Evolutionary conservation across 2,797 vertebrate species (phyloP).

Genomic region (Notolabrus celidotus): DNA sequence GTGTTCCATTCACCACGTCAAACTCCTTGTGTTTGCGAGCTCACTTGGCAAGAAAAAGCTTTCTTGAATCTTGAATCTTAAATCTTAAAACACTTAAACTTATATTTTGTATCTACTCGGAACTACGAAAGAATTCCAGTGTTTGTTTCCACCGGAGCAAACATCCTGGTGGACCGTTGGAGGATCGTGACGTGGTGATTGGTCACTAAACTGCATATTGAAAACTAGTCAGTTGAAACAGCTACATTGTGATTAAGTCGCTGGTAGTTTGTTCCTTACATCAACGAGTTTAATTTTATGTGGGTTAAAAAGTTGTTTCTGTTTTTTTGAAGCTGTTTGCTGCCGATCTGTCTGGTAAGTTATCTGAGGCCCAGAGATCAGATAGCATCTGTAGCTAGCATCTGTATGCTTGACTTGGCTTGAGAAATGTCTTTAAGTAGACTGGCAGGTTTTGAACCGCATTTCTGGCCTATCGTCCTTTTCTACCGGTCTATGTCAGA

Average conservation of each 20-base stretch:
- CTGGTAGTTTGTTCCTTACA: background rate
- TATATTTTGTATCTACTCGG: background rate
- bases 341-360: slow-evolving; percentile 59
- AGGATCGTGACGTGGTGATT: slow-evolving; percentile 78
- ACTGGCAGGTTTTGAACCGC: background rate
- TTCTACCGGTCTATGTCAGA: too few species aligned
- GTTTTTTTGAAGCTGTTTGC: slow-evolving; percentile 11
- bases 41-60: too few species aligned
- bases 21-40: too few species aligned
- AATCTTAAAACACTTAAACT: too few species aligned
- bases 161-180: slow-evolving; percentile 26
- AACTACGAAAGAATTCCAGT: slow-evolving; percentile 17
- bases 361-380: slow-evolving; percentile 53
- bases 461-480: background rate
- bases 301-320: background rate
- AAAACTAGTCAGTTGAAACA: slow-evolving; percentile 10
- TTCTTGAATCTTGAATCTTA: too few species aligned
- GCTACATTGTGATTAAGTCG: background rate
- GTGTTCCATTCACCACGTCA: too few species aligned
- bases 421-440: background rate
- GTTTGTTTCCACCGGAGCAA: slow-evolving; percentile 39
- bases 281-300: background rate
- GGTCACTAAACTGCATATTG: slow-evolving; percentile 33
- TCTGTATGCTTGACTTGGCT: background rate
- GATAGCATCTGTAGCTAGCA: slow-evolving; percentile 50